Conservation (phyloP, 2,797 vertebrate species). For the Hydrocynus forskahlii region DNA sequence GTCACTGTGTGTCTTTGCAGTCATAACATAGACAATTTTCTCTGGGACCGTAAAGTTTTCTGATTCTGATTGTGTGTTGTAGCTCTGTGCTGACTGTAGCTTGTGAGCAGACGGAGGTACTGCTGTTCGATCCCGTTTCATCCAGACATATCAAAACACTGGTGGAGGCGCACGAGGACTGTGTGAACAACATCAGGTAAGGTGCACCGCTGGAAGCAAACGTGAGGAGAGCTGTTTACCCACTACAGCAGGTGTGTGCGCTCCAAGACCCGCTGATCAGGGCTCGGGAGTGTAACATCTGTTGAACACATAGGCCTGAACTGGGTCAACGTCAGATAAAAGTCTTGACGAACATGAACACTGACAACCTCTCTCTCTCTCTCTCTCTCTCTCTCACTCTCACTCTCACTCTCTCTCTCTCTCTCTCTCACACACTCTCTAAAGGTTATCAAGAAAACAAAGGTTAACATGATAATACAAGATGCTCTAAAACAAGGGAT, state of each 20-base stretch:
- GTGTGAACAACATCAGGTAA: conserved; percentile 98
- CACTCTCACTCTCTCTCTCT: too few species aligned
- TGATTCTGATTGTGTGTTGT: conserved; percentile 20
- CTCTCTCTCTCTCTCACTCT: neutral
- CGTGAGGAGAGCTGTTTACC: neutral
- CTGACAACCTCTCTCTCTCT: neutral
- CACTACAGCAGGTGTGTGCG: neutral
- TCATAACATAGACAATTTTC: too few species aligned
- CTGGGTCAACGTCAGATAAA: neutral
- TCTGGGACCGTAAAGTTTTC: too few species aligned
- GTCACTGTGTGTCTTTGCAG: too few species aligned
- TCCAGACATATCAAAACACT: conserved; percentile 98
- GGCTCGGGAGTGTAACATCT: neutral
- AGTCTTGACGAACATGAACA: neutral
- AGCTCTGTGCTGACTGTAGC: conserved; percentile 97
- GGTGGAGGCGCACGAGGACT: conserved; percentile 96
- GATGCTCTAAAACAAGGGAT: neutral
- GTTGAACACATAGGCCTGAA: neutral
- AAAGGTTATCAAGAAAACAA: neutral
- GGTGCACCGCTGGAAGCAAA: conserved; percentile 35
- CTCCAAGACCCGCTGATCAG: neutral
- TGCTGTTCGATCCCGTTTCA: conserved; percentile 96
- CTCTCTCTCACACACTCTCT: too few species aligned
- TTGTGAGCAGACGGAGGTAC: conserved; percentile 96
- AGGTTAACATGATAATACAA: too few species aligned